Evolutionary conservation across 2,888 invertebrate species (phyloP).

Genomic region (Dynastes grantii): DNA sequence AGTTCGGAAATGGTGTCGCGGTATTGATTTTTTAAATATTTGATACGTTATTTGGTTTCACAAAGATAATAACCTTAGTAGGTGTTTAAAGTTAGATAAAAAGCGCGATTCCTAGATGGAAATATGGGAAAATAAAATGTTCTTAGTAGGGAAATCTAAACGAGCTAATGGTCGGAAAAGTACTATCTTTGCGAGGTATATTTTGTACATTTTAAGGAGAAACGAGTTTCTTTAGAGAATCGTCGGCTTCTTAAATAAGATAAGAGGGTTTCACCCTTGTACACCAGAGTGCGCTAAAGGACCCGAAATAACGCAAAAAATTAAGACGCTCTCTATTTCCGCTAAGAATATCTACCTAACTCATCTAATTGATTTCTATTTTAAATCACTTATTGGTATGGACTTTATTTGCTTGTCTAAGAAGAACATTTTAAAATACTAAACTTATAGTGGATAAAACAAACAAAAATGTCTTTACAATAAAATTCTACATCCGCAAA

Average conservation of each 20-base stretch:
- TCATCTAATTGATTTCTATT: too few relatives aligned
- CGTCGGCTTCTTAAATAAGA: constrained; percentile 61
- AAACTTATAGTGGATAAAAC: not conserved
- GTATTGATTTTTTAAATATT: constrained; percentile 47
- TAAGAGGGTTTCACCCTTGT: constrained; percentile 63
- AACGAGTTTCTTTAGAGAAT: constrained; percentile 56
- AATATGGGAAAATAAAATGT: not conserved
- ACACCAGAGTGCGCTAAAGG: constrained; percentile 65
- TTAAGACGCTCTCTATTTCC: not conserved
- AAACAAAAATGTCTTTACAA: too few relatives aligned
- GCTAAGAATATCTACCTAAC: too few relatives aligned
- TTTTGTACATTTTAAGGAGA: constrained; percentile 53
- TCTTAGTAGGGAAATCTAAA: not conserved
- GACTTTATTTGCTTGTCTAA: not conserved
- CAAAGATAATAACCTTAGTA: not conserved
- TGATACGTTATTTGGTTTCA: not conserved
- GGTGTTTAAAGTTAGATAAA: not conserved
- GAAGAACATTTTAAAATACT: not conserved
- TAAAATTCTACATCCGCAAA: too few relatives aligned
- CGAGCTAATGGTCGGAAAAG: not conserved
- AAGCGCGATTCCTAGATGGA: not conserved
- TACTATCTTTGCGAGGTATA: constrained; percentile 47
- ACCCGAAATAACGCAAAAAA: constrained; percentile 15
- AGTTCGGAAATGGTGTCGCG: constrained; percentile 54
- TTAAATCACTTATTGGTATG: too few relatives aligned